Evolutionary conservation across 1,140 invertebrate genomes (phyloP).

Genomic region (Dreissena rostriformis): DNA sequence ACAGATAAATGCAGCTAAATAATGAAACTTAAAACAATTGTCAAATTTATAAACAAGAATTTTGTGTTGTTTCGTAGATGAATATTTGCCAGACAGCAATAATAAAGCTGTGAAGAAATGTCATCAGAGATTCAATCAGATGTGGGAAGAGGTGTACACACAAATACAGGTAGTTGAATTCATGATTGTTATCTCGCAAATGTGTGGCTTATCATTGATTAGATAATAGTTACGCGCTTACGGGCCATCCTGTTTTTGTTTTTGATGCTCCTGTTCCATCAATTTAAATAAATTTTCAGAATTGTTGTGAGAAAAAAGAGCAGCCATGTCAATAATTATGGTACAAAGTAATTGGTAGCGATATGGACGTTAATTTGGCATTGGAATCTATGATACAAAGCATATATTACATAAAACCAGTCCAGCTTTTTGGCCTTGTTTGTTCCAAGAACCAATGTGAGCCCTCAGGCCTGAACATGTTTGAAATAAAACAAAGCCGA

Average conservation of each 20-base stretch:
- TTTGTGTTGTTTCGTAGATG: conserved; percentile 20
- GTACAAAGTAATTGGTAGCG: too few species aligned
- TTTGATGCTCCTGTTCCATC: background rate
- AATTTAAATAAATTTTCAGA: background rate
- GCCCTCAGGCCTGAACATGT: too few species aligned
- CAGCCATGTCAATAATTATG: too few species aligned
- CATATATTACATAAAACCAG: too few species aligned
- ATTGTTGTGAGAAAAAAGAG: background rate
- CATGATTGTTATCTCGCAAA: background rate
- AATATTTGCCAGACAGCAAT: conserved; percentile 23
- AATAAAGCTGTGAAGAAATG: background rate
- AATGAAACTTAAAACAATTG: too few species aligned
- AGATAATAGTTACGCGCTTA: background rate
- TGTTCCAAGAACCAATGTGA: too few species aligned
- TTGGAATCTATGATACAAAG: too few species aligned
- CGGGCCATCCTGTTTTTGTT: background rate
- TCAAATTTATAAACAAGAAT: too few species aligned
- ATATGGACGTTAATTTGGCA: too few species aligned
- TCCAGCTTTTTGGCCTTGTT: too few species aligned
- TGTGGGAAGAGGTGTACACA: conserved; percentile 38
- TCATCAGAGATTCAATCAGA: conserved; percentile 1
- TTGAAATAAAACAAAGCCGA: too few species aligned
- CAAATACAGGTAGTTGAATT: conserved; percentile 38
- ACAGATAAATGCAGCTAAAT: too few species aligned
- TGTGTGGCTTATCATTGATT: background rate